A percentile compares a stretch with the other conserved stretches of the same genome.
Evolutionary conservation across 2,797 vertebrate genomes (phyloP).

Genomic region (Eupleurogrammus muticus): DNA sequence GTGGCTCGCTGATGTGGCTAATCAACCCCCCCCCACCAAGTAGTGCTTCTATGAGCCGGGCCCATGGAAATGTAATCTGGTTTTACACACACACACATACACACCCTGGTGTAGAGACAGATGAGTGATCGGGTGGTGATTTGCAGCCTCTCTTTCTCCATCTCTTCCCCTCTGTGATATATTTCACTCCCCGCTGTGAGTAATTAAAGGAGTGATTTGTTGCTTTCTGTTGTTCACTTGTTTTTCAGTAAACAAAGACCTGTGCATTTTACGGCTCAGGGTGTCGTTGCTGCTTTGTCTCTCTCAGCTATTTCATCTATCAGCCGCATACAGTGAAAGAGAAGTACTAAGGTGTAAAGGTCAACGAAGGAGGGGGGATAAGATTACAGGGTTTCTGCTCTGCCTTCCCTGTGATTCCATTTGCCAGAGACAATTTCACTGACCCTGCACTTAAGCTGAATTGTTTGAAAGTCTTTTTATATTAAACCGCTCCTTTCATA

Average conservation of each 20-base stretch:
- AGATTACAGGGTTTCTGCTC: constrained; percentile 21
- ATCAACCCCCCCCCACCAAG: constrained; percentile 45
- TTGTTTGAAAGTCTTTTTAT: too few species aligned
- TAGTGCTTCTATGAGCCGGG: constrained; percentile 34
- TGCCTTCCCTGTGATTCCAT: neutral
- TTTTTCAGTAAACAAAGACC: constrained; percentile 23
- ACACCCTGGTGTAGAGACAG: neutral
- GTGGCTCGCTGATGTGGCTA: constrained; percentile 48
- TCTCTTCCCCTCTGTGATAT: constrained; percentile 7
- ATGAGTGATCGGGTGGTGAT: constrained; percentile 43
- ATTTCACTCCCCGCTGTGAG: constrained; percentile 7
- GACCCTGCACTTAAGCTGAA: too few species aligned
- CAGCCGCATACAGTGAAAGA: constrained; percentile 48
- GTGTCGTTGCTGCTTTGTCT: constrained; percentile 38
- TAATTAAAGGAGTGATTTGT: constrained; percentile 53
- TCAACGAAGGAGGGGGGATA: constrained; percentile 27
- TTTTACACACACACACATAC: constrained; percentile 23
- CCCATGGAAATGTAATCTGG: constrained; percentile 52
- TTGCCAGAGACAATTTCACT: too few species aligned
- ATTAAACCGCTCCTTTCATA: too few species aligned
- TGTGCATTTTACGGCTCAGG: constrained; percentile 23
- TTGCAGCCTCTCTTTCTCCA: constrained; percentile 27
- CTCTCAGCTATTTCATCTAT: constrained; percentile 40
- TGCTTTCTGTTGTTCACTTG: neutral
- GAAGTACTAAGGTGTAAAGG: constrained; percentile 41